Evolutionary conservation across 2,888 invertebrate genomes (phyloP), one percentile per base, ranked within the genome.

Genomic region (Chymomyza fuscimana): DNA sequence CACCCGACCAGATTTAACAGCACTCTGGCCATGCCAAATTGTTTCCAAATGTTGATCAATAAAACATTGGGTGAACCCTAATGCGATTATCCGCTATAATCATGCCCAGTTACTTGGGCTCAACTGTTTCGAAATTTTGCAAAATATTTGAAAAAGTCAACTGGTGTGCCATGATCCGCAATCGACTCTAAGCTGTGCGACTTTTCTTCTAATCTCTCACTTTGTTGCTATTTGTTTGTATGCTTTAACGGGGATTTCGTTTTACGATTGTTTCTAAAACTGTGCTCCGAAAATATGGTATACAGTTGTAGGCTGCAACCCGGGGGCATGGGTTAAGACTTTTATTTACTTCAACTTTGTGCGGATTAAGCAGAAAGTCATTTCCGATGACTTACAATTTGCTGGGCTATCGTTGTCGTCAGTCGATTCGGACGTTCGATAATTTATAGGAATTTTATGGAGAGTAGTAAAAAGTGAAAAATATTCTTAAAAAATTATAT

Each of bases 1-100:
- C 36, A 69, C 73, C 67, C 71, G 74, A 32, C 29, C 52, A 58
- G 74, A 58, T 64, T 79, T 72, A 72, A 64, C 77, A 67, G 25
- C 25, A 40, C 25, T 25, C 54, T 65, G 59, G 76, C 81, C 79
- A 81, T 75, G 63, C 16, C 73, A 79, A 83, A 78, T 82, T 82
- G 85, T 90, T 90, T 89, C 89, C 89, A 89, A 91, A 90, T 91
- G 90, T 91, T 91, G 91, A 89, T 91, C 90, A 91, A 91, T 90
- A 91, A 88, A 90, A 82, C 15, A 25, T 58, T 66, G 71, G 63
- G 63, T 70, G 62, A 68, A 46, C 74, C 64, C 79, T 79, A 82
- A 83, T 85, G 86, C 88, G 90, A 90, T 90, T 90, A 90, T 81
- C 89, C 89, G 84, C 89, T 85, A 86, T 91, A 90, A 91, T 91